Percentiles rank a stretch among this genome's conserved stretches.
phyloP scores from a whole-genome alignment of 2,113 vertebrate genomes.

The Polypterus bichir region DNA sequence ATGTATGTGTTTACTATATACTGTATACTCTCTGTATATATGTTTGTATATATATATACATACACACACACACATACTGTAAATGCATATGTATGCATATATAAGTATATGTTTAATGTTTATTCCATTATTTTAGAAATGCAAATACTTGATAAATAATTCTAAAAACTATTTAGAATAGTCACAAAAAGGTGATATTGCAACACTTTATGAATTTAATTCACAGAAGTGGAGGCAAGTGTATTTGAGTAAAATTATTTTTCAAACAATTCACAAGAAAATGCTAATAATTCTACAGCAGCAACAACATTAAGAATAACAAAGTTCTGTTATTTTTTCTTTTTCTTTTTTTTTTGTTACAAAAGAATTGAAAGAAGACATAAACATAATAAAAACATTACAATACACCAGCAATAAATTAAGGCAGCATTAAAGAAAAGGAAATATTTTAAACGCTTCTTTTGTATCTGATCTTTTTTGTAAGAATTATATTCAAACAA shows the following conservation, averaged over 20 bases:
- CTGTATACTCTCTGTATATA: too few relatives aligned
- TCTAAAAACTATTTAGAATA: constrained; percentile 56
- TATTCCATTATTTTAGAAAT: too few relatives aligned
- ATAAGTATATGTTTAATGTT: too few relatives aligned
- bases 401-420: constrained; percentile 58
- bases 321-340: constrained; percentile 40
- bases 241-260: constrained; percentile 42
- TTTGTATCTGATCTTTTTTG: constrained; percentile 12
- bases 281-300: constrained; percentile 54
- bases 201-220: too few relatives aligned
- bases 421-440: constrained; percentile 49
- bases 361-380: constrained; percentile 25
- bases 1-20: neutral
- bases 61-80: too few relatives aligned
- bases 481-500: constrained; percentile 11
- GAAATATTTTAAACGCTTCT: constrained; percentile 20
- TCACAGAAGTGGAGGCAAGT: too few relatives aligned
- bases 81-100: too few relatives aligned
- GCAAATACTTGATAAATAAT: constrained; percentile 55
- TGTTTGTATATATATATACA: too few relatives aligned
- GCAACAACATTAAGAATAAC: constrained; percentile 56
- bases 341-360: constrained; percentile 23
- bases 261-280: constrained; percentile 54
- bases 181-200: constrained; percentile 51
- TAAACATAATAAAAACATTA: constrained; percentile 31